Conservation (phyloP, 2,113 vertebrate genomes). For the Larimichthys polyactis region DNA sequence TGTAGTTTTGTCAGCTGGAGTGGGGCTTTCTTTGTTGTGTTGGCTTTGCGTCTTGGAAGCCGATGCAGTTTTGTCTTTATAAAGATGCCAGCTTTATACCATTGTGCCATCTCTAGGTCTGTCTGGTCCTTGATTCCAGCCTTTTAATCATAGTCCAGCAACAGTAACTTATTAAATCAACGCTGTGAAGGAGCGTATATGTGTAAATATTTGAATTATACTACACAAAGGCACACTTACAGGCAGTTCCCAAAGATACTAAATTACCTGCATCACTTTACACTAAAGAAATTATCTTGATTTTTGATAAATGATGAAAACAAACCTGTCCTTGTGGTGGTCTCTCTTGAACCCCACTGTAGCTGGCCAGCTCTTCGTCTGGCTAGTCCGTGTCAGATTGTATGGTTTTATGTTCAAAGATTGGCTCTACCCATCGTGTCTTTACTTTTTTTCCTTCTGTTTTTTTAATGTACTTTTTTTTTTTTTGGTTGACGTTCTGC, state of each 20-base stretch:
- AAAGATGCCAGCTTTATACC: slow-evolving; percentile 2
- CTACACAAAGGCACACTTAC: no score
- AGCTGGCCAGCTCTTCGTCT: slow-evolving; percentile 7
- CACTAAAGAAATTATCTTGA: slow-evolving; percentile 17
- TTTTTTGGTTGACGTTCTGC: slow-evolving; percentile 19
- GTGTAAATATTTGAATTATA: neutral
- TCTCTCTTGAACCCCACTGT: slow-evolving; percentile 64
- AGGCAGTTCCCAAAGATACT: slow-evolving; percentile 22
- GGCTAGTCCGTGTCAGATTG: slow-evolving; percentile 23
- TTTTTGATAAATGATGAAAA: slow-evolving; percentile 77
- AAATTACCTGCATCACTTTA: neutral
- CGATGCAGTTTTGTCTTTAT: neutral
- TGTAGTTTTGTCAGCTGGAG: slow-evolving; percentile 1
- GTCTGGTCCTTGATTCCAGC: neutral
- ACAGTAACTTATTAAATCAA: neutral
- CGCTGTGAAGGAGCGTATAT: neutral
- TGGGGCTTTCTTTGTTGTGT: neutral
- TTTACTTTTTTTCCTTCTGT: slow-evolving; percentile 10
- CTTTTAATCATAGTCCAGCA: slow-evolving; percentile 1
- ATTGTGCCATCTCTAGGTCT: slow-evolving; percentile 7
- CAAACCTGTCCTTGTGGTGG: slow-evolving; percentile 46
- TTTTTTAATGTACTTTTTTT: slow-evolving; percentile 11
- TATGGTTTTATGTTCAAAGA: slow-evolving; percentile 35
- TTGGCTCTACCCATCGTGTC: slow-evolving; percentile 24
- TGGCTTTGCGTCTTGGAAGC: neutral